Evolutionary conservation across 1,140 invertebrate species (phyloP).

Genomic region (Luehdorfia chinensis): DNA sequence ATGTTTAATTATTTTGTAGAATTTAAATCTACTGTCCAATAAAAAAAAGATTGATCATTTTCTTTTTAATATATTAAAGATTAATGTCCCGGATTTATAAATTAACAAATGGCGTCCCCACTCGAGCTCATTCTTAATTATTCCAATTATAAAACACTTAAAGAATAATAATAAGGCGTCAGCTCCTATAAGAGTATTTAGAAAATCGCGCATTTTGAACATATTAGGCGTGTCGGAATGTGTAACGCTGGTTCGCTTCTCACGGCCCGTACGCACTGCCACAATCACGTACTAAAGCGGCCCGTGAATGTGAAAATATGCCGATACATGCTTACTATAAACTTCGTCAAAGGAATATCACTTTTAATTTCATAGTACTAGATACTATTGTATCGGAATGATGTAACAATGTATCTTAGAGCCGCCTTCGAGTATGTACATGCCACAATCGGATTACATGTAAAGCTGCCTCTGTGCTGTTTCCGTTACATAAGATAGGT

Average conservation of each 20-base stretch:
- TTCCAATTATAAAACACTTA: constrained; percentile 18
- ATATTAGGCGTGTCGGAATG: constrained; percentile 24
- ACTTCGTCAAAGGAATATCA: neutral
- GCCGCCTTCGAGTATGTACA: constrained; percentile 1
- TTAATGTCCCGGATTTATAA: neutral
- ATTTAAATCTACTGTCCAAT: too few species aligned
- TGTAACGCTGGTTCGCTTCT: constrained; percentile 27
- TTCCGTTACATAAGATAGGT: constrained; percentile 8
- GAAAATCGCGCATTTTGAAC: constrained; percentile 21
- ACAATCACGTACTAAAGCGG: constrained; percentile 30
- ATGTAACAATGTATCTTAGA: constrained; percentile 5
- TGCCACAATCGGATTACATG: constrained; percentile 11
- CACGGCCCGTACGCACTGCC: constrained; percentile 43
- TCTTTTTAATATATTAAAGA: neutral
- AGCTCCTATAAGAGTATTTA: constrained; percentile 23
- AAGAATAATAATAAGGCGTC: constrained; percentile 22
- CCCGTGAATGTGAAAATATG: constrained; percentile 47
- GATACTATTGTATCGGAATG: neutral
- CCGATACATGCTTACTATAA: constrained; percentile 22
- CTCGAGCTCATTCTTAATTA: constrained; percentile 6
- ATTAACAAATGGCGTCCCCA: neutral
- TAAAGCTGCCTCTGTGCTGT: constrained; percentile 10
- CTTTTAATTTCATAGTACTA: neutral
- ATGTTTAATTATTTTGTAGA: too few species aligned
- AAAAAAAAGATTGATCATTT: too few species aligned